These are phyloP conservation scores for Popillia japonica DNA, from an alignment of 1,140 invertebrate genomes.

Conservation along the genomic window DNA sequence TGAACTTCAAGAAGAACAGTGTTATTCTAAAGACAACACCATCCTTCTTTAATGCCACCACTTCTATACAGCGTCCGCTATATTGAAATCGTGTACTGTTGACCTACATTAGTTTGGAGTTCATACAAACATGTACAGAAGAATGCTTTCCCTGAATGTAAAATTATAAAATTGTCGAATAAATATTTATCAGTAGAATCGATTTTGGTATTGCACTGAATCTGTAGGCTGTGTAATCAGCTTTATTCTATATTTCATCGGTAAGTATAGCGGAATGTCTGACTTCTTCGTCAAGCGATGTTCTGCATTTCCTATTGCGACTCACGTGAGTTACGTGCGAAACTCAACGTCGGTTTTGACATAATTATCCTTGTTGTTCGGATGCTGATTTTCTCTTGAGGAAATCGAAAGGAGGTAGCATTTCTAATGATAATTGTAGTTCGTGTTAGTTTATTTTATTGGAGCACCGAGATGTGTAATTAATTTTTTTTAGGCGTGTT, in stretches of 20 bases:
- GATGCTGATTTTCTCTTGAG: conserved; percentile 21
- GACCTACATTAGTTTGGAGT: background rate
- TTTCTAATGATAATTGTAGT: background rate
- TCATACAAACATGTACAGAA: background rate
- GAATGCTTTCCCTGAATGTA: background rate
- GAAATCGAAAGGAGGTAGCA: conserved; percentile 4
- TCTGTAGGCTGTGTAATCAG: background rate
- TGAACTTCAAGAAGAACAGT: conserved; percentile 12
- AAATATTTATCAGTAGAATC: background rate
- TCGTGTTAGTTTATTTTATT: too few relatives aligned
- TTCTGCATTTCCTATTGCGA: background rate
- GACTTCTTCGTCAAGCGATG: background rate
- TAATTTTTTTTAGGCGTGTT: too few relatives aligned
- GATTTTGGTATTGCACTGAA: background rate
- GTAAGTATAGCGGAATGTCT: background rate
- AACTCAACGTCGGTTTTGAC: conserved; percentile 12
- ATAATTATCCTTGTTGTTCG: background rate
- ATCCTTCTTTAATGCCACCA: background rate
- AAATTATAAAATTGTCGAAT: background rate
- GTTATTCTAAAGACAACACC: background rate
- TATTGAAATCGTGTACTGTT: background rate
- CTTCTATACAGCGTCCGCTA: background rate
- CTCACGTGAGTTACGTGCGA: background rate
- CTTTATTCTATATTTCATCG: too few relatives aligned
- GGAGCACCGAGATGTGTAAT: too few relatives aligned